Base-by-base conservation (phyloP, 2,888 invertebrate species). In the Cosmia pyralina region DNA sequence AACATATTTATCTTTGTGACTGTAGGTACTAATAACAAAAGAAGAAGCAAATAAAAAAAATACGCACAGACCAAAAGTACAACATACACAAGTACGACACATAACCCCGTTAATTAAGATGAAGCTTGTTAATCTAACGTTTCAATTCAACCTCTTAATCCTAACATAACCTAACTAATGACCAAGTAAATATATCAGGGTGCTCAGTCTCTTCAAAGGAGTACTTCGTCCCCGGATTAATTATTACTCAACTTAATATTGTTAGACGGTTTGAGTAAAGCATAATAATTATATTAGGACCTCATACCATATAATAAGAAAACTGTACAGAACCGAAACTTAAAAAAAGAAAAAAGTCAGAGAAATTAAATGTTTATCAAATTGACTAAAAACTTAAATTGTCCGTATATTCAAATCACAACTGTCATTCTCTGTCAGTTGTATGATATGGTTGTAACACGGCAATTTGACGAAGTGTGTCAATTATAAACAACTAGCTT, bases 241-340 rank as follows among this genome's bases (percentile, higher is more conserved):
- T 85, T 73, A 75, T 75, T 76, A 77, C 70, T 77, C 57, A 65
- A 60, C 66, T 52, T 74, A 69, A 82, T 78, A 82, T 79, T 81
- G 75, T 81, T 80, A 53, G 72, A 70, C 65, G 72, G 71, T 63
- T 70, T 75, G 59, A 67, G 67, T 76, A 53, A 72, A 77, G 69
- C 60, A 62, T 62, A 41, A 38, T 38, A 38, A 62, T 62, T 38
- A 70, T 81, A 73, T 83, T 53, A 71, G 55, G 59, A 57, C 22
- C 62, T 52, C 38, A 13, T 15, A 22, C 6, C 34, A 22, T 44
- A 55, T 78, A 78, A 1, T 34, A 48, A 50, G 41, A 22, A 53
- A 60, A 34, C 13, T 4, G 13, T 38, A 11, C 1, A 78, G 53
- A 69, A 15, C 5, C 4, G 58, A 28, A n/a, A 22, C 15, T 50